Base-by-base conservation (phyloP, 1,140 invertebrate genomes). In the Drosophila athabasca region DNA sequence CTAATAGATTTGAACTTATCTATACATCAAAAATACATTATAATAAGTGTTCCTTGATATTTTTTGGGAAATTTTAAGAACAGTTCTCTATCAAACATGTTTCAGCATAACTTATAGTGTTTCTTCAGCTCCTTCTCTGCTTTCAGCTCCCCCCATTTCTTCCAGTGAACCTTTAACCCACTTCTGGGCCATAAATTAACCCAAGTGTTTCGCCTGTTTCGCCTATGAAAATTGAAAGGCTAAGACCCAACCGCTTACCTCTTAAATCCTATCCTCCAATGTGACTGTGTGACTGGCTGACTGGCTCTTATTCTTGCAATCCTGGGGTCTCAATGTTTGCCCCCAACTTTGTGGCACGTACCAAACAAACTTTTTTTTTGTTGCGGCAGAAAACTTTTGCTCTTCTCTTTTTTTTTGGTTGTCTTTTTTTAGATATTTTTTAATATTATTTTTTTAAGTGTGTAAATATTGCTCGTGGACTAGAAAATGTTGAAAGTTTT, bases 391-490 rank as follows among this genome's bases (percentile, higher is more conserved):
- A 76, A 83, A 79, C 80, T 83, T 83, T 66, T 50, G 53, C 53
- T 43, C 26, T 66, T 44, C 26, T 24, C 48, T 48, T 49, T 26
- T 2, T 58, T 71, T 62, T 74, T 51, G 5, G 60, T 45, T 61
- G 31, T 54, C 60, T 41, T 59, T 55, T 45, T 41, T 62, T 59
- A 39, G 22, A n/a, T 45, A 55, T 59, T 26, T 29, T 62, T 73
- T 55, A n/a, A 43, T 59, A 55, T 59, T 54, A 26, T 22, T 22
- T 24, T 61, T 76, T 51, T 59, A 65, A 68, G 58, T 55, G 43
- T 58, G 54, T 66, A 59, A 43, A 70, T 88, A 88, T 88, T 88
- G 79, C 81, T 85, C 79, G 61, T 29, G 64, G 83, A 88, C 83
- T 88, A 88, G 83, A 88, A 64, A 88, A 60, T 62, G 79, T 88